Evolutionary conservation across 2,888 invertebrate species (phyloP).

Genomic region (Eilema caniola): DNA sequence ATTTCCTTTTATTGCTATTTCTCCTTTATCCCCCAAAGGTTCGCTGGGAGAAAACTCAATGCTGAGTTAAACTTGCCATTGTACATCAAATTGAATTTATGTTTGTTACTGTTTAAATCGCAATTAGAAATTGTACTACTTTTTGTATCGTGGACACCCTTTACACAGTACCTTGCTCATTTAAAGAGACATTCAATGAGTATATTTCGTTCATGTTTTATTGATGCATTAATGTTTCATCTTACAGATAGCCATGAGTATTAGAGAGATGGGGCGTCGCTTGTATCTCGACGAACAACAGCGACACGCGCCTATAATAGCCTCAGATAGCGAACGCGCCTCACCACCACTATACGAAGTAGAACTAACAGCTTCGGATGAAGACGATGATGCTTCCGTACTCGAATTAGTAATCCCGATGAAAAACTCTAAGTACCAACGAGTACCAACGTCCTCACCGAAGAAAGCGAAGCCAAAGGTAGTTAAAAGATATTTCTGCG

Average conservation of each 20-base stretch:
- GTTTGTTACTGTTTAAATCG: too few species aligned
- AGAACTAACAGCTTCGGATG: constrained; percentile 80
- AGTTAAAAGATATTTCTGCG: constrained; percentile 53
- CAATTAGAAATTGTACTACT: too few species aligned
- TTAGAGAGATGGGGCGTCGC: background rate
- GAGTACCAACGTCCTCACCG: constrained; percentile 69
- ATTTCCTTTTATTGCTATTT: too few species aligned
- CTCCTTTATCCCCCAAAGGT: too few species aligned
- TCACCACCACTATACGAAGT: constrained; percentile 78
- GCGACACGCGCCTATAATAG: background rate
- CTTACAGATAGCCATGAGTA: constrained; percentile 10
- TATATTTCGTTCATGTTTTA: too few species aligned
- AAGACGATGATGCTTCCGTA: constrained; percentile 78
- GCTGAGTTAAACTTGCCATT: too few species aligned
- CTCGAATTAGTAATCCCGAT: constrained; percentile 79
- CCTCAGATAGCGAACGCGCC: constrained; percentile 55
- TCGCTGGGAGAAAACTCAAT: too few species aligned
- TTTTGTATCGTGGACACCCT: too few species aligned
- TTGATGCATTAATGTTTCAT: background rate
- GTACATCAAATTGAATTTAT: too few species aligned
- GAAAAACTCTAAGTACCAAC: constrained; percentile 64
- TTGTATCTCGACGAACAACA: background rate
- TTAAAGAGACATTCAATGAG: too few species aligned
- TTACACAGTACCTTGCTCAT: too few species aligned
- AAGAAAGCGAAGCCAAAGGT: constrained; percentile 57